phyloP scores from a whole-genome alignment of 53 echinoderm and acorn worm species.

The Stichopus horrens region DNA sequence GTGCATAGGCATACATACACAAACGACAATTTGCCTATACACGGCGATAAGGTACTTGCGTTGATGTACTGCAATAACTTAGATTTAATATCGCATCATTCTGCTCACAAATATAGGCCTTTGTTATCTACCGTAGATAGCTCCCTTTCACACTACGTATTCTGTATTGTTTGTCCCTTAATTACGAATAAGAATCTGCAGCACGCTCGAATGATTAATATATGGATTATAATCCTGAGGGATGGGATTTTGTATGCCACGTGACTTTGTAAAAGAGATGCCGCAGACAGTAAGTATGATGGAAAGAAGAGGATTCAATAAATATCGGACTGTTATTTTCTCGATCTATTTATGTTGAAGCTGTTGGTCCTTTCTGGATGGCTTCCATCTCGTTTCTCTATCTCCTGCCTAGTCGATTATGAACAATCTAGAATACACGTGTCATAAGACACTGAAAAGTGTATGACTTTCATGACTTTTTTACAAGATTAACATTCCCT shows the following conservation, averaged over 20 bases:
- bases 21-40: not conserved
- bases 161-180: slow-evolving; percentile 9
- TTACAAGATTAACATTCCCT: not conserved
- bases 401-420: not conserved
- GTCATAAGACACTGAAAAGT: not conserved
- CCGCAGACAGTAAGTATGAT: not conserved
- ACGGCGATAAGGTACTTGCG: not conserved
- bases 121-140: not conserved
- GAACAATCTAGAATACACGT: not conserved
- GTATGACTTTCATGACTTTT: not conserved
- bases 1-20: not conserved
- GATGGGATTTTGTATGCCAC: not conserved
- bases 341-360: not conserved
- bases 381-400: not conserved
- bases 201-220: slow-evolving; percentile 15
- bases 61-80: too few relatives aligned
- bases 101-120: not conserved
- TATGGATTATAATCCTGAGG: not conserved
- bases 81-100: too few relatives aligned
- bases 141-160: not conserved
- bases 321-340: not conserved
- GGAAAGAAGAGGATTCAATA: not conserved
- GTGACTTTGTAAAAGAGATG: not conserved
- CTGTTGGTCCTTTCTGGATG: not conserved
- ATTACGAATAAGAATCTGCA: not conserved